These are phyloP conservation scores for Setipinna tenuifilis DNA, from an alignment of 2,797 vertebrate genomes.

Conservation along the genomic window DNA sequence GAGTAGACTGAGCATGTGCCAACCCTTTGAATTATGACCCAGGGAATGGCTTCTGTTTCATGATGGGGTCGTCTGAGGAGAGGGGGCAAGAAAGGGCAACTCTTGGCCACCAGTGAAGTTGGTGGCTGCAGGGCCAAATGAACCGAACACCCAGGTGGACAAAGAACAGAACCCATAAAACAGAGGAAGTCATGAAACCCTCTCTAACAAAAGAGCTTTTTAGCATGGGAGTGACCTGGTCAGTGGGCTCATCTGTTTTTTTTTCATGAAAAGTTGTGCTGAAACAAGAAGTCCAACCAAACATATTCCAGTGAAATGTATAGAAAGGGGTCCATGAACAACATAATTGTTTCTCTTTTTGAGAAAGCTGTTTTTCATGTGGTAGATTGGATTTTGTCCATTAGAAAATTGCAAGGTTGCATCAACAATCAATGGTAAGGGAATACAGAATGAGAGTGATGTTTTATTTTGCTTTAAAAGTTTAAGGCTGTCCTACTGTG, in stretches of 20 bases:
- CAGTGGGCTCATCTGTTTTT: constrained; percentile 34
- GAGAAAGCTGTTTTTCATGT: background rate
- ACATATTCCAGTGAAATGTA: background rate
- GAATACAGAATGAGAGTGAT: background rate
- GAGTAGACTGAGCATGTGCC: constrained; percentile 12
- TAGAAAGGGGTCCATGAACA: background rate
- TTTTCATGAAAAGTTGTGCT: too few species aligned
- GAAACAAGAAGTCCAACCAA: background rate
- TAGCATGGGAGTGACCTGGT: constrained; percentile 48
- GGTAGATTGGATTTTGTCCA: background rate
- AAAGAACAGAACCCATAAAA: constrained; percentile 53
- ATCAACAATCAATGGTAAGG: background rate
- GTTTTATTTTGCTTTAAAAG: constrained; percentile 58
- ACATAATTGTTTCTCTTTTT: background rate
- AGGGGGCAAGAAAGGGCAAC: constrained; percentile 49
- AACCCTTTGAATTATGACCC: constrained; percentile 25
- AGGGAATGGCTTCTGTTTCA: constrained; percentile 2
- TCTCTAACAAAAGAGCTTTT: background rate
- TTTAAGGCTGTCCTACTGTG: background rate
- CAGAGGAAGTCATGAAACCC: constrained; percentile 55
- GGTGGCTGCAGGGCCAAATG: constrained; percentile 35
- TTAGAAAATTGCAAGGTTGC: constrained; percentile 4
- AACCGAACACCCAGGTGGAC: constrained; percentile 42
- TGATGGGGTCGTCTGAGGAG: constrained; percentile 59
- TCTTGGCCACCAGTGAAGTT: constrained; percentile 53